Evolutionary conservation across 2,888 invertebrate genomes (phyloP), one percentile per base, ranked within the genome.

Genomic region (Chirona hameri): DNA sequence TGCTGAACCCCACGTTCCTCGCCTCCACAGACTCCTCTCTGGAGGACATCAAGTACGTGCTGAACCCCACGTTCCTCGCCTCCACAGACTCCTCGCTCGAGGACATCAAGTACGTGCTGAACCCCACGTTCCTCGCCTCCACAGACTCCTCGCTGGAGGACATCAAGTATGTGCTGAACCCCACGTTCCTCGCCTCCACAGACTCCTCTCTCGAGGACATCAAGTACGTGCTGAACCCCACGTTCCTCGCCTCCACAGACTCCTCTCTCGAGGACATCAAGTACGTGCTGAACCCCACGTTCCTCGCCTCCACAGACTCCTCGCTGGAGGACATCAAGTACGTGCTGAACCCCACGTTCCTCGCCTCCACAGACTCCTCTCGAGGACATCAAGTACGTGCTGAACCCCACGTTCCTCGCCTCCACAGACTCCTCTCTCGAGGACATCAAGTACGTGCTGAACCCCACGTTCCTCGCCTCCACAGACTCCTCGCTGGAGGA

Each of bases 261-360:
- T 96, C 97, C 7, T 98, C 99, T 0, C 89, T 99, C 84, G 98
- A 98, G 88, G 99, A 99, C 87, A 99, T 99, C 83, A 98, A 96
- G 89, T 99, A 98, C 90, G 97, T 99, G 0, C 89, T 99, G 84
- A 98, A 99, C 89, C 99, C 99, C 21, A 99, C 97, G 39, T 99
- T 98, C 87, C n/a, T n/a, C n/a, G n/a, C 14, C 12, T 79, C 89
- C 90, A 81, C 87, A 93, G 96, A 97, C 90, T 96, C 97, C 7
- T 98, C 99, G 0, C 89, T 99, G 84, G 98, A 98, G 88, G 99
- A 99, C 87, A 99, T 99, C 83, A 98, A 96, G 89, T 99, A 98
- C 90, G 97, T 99, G 0, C 89, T 99, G 84, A 98, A 99, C 89
- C 99, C 99, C 21, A 99, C 97, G 39, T 99, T 98, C 87, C n/a